These are phyloP conservation scores for Holocentrus rufus DNA, from an alignment of 2,797 vertebrate species.

Conservation along the genomic window DNA sequence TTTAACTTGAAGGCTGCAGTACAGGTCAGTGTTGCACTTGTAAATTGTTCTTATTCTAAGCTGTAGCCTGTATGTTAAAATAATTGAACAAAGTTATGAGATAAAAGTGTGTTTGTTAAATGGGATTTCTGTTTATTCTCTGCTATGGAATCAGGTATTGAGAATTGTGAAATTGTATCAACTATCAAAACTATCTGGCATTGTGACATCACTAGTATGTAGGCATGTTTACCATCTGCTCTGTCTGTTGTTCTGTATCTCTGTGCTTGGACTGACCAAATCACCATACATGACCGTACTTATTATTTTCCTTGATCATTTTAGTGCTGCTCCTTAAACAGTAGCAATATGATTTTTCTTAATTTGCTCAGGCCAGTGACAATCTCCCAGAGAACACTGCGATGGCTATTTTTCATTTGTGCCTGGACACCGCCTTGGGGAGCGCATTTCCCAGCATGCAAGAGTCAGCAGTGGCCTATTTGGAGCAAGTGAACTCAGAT, in stretches of 20 bases:
- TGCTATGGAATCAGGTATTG: too few species aligned
- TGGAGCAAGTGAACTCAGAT: constrained; percentile 93
- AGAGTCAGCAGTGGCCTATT: constrained; percentile 88
- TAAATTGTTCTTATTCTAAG: too few species aligned
- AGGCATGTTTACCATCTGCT: not conserved
- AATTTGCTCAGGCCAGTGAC: constrained; percentile 81
- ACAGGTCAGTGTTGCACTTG: too few species aligned
- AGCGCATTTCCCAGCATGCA: constrained; percentile 87
- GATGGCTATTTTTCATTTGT: constrained; percentile 87
- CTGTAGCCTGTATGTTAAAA: too few species aligned
- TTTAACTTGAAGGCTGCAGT: too few species aligned
- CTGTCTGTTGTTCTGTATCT: not conserved
- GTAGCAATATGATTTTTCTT: not conserved
- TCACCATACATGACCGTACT: not conserved
- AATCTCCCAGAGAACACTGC: constrained; percentile 86
- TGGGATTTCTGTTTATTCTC: too few species aligned
- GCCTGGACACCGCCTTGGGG: constrained; percentile 88
- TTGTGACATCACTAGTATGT: not conserved
- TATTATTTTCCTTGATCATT: not conserved
- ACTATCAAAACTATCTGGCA: too few species aligned
- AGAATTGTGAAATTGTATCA: too few species aligned
- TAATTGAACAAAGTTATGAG: too few species aligned
- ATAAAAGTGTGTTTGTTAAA: too few species aligned
- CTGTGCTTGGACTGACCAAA: not conserved
- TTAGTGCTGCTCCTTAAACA: not conserved